Evolutionary conservation across 2,797 vertebrate genomes (phyloP), one percentile per base, ranked within the genome.

Genomic region (Sparidentex hasta): DNA sequence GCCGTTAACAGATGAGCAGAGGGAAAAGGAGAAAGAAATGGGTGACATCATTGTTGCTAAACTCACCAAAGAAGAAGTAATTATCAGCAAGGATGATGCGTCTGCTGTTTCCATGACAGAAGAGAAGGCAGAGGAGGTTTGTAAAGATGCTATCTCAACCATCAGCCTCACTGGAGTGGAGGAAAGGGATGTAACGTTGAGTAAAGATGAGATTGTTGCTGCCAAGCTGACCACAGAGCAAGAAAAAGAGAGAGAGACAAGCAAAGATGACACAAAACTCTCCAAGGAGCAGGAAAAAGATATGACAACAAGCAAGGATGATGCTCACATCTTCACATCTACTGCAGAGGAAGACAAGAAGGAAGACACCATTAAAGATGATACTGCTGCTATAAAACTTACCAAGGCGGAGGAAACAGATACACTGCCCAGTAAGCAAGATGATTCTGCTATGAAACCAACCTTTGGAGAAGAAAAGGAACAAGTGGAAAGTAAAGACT

Each of bases 21-120:
- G 38, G 23, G 54, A 80, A 71, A 82, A 88, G 25, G 69, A 87
- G 56, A 59, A 73, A 65, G 81, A 76, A 4, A 50, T 69, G 1
- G 54, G 17, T 20, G 78, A 87, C 14, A 50, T 61, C 21, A 56
- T 38, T 63, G 50, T 38, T 55, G 43, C 73, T 75, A 70, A 86
- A 81, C 50, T 63, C 38, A 71, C 66, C 33, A 77, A 78, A 71
- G 85, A 86, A 67, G 74, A 84, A 65, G 82, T 84, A 61, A 71
- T 46, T 0, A 62, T 85, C 44, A 56, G 61, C 25, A 72, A 75
- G 27, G 64, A 20, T 52, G 72, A 76, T 20, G 27, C 59, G 5
- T 75, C 71, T 55, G 27, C 43, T 56, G 21, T 75, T 11, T 66
- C 61, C 7, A 17, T 7, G 1, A 58, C 73, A 85, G 81, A 82